phyloP scores from a whole-genome alignment of 30 jellyfish, hydroid and myxozoan genomes.

The Chrysaora quinquecirrha region DNA sequence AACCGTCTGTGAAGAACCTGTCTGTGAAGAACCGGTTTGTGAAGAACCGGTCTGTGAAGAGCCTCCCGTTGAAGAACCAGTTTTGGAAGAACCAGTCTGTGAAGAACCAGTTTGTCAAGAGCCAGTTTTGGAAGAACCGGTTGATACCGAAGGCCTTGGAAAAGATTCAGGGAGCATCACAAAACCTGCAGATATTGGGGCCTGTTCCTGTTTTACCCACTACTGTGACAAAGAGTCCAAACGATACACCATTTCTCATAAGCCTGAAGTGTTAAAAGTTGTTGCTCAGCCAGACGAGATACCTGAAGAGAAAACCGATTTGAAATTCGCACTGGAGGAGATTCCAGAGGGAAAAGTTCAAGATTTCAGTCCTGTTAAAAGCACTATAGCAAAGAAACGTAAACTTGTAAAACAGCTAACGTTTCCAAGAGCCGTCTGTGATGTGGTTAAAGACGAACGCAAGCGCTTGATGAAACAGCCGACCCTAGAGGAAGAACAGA shows the following conservation, averaged over 20 bases:
- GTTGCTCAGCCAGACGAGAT: not conserved
- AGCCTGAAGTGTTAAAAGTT: not conserved
- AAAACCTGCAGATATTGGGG: not conserved
- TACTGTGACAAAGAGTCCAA: not conserved
- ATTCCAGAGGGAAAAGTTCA: not conserved
- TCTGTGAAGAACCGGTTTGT: slow-evolving; percentile 4
- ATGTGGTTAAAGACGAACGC: not conserved
- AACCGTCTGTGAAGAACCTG: slow-evolving; percentile 5
- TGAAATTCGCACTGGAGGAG: not conserved
- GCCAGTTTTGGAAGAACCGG: slow-evolving; percentile 5
- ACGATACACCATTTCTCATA: not conserved
- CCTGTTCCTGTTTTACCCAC: not conserved
- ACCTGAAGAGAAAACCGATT: not conserved
- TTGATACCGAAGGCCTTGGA: not conserved
- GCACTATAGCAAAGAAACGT: not conserved
- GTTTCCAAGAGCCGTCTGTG: not conserved
- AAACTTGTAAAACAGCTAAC: not conserved
- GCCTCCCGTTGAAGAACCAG: not conserved
- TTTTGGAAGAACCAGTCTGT: not conserved
- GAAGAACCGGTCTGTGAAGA: slow-evolving; percentile 13
- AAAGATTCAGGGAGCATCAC: no score
- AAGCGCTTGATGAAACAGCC: not conserved
- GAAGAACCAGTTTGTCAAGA: slow-evolving; percentile 11
- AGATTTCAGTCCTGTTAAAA: not conserved
- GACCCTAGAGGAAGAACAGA: slow-evolving; percentile 1